A percentile compares a stretch with the other conserved stretches of the same genome.
These are phyloP conservation scores for Pteropus rufus DNA, from an alignment of 2,797 vertebrate genomes.

Conservation along the genomic window DNA sequence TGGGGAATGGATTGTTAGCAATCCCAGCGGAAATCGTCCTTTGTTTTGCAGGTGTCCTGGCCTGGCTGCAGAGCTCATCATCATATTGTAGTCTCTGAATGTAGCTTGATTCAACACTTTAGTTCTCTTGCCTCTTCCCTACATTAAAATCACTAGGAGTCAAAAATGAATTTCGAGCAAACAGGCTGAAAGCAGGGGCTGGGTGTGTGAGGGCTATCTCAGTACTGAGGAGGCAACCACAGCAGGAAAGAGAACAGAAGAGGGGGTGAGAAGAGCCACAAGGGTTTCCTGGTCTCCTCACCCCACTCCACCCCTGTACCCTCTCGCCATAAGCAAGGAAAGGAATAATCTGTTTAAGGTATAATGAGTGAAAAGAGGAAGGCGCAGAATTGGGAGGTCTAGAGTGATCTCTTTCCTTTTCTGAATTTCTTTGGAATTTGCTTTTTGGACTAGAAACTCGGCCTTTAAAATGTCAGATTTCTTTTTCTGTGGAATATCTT, in stretches of 20 bases:
- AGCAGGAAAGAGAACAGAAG: not conserved
- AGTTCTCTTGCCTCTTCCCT: no score
- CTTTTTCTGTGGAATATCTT: not conserved
- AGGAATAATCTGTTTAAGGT: not conserved
- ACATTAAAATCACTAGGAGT: not conserved
- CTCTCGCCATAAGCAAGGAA: not conserved
- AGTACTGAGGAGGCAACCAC: not conserved
- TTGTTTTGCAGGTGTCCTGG: no score
- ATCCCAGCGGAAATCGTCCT: no score
- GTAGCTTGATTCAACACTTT: no score
- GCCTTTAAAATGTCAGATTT: not conserved
- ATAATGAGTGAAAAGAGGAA: not conserved
- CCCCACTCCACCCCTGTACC: not conserved
- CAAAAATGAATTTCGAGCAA: not conserved
- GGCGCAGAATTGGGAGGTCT: not conserved
- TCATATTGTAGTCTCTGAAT: no score
- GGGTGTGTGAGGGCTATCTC: not conserved
- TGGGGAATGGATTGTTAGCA: no score
- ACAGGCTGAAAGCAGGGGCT: not conserved
- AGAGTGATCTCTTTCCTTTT: not conserved
- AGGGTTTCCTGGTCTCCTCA: not conserved
- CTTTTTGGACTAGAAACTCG: not conserved
- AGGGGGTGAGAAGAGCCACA: not conserved
- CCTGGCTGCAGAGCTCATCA: no score
- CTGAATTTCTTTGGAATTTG: constrained; percentile 5